Percentiles rank a stretch among this genome's conserved stretches.
Evolutionary conservation across 2,888 invertebrate genomes (phyloP).

Genomic region (Craniophora ligustri): DNA sequence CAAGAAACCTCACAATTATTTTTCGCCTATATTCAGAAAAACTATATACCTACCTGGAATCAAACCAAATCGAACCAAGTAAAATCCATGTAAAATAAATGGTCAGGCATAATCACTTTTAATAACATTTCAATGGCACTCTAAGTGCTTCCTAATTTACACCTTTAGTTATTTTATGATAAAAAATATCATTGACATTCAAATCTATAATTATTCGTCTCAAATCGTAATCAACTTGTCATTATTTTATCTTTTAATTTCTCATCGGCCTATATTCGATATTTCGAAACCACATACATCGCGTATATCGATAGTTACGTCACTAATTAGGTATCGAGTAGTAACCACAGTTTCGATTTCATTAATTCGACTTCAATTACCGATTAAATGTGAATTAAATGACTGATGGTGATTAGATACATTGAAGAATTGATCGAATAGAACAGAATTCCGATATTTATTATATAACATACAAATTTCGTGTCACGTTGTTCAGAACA

Average conservation of each 20-base stretch:
- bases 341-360: conserved; percentile 33
- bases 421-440: too few relatives aligned
- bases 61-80: too few relatives aligned
- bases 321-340: conserved; percentile 37
- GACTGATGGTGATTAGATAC: background rate
- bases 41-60: too few relatives aligned
- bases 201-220: conserved; percentile 8
- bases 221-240: conserved; percentile 22
- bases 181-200: conserved; percentile 20
- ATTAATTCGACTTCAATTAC: conserved; percentile 50
- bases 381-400: conserved; percentile 25
- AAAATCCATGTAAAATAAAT: too few relatives aligned
- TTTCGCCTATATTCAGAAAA: too few relatives aligned
- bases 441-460: too few relatives aligned
- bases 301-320: conserved; percentile 35
- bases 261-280: conserved; percentile 16
- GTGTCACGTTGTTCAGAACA: too few relatives aligned
- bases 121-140: background rate
- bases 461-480: too few relatives aligned
- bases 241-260: conserved; percentile 27
- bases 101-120: too few relatives aligned
- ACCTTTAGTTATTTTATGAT: background rate
- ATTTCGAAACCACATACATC: conserved; percentile 31
- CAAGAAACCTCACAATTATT: too few relatives aligned
- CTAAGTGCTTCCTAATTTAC: background rate